Evolutionary conservation across 2,888 invertebrate species (phyloP).

Genomic region (Herminia tarsipennalis): DNA sequence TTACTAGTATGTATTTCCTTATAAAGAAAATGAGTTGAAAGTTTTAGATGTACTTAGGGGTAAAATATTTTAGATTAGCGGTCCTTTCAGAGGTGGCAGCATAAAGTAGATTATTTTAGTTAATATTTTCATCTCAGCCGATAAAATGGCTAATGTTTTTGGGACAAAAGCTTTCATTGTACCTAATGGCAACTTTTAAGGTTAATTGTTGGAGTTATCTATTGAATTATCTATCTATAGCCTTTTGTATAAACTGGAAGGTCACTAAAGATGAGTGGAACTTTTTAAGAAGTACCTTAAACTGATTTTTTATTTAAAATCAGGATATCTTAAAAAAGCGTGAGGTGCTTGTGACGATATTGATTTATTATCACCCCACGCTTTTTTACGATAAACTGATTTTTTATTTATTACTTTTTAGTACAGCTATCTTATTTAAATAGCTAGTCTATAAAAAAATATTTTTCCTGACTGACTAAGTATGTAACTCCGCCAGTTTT

Average conservation of each 20-base stretch:
- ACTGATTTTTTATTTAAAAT: no score
- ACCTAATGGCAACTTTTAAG: constrained; percentile 35
- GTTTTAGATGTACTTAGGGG: neutral
- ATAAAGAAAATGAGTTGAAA: no score
- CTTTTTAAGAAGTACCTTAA: constrained; percentile 4
- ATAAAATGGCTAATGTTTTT: constrained; percentile 32
- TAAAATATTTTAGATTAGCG: neutral
- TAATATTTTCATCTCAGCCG: constrained; percentile 23
- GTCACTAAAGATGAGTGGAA: constrained; percentile 14
- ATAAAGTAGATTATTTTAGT: constrained; percentile 22
- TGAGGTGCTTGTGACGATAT: no score
- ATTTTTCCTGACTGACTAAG: no score
- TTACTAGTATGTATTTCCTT: no score
- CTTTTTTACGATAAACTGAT: no score
- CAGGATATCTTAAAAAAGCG: no score
- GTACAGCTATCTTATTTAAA: no score
- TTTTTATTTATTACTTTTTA: no score
- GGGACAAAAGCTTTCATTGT: constrained; percentile 37
- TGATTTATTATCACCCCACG: no score
- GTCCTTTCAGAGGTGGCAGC: neutral
- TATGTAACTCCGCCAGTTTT: no score
- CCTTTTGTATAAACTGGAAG: constrained; percentile 30
- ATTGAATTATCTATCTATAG: constrained; percentile 27
- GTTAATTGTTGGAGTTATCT: constrained; percentile 36
- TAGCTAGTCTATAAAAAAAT: no score